A percentile compares a stretch with the other conserved stretches of the same genome.
Evolutionary conservation across 2,888 invertebrate genomes (phyloP).

Genomic region (Cantharis rufa): DNA sequence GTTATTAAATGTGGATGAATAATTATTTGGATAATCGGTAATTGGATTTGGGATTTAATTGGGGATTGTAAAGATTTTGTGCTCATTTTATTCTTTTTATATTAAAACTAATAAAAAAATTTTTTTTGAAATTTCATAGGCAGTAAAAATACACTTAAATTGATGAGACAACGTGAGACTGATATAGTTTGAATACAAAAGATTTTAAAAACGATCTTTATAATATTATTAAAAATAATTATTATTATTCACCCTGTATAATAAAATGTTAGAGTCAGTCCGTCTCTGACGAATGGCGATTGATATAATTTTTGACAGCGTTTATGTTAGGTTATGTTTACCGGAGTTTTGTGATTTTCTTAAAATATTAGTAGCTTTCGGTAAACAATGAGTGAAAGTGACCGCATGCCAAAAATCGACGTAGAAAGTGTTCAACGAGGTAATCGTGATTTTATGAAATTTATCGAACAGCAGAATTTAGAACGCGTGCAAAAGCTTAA

Average conservation of each 20-base stretch:
- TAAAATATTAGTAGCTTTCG: not conserved
- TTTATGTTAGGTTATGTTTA: not conserved
- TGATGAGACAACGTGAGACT: too few relatives aligned
- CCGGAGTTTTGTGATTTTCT: not conserved
- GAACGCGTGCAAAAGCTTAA: conserved; percentile 72
- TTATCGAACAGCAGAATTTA: conserved; percentile 76
- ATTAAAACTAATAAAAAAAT: too few relatives aligned
- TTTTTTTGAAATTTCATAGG: too few relatives aligned
- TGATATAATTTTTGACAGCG: not conserved
- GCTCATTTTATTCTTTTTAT: too few relatives aligned
- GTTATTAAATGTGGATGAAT: too few relatives aligned
- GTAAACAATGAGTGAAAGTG: conserved; percentile 47
- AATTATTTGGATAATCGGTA: too few relatives aligned
- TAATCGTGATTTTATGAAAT: conserved; percentile 78
- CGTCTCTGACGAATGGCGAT: not conserved
- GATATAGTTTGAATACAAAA: too few relatives aligned
- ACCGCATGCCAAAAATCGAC: conserved; percentile 63
- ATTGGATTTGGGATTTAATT: too few relatives aligned
- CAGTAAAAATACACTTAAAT: too few relatives aligned
- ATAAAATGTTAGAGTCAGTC: not conserved
- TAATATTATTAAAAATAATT: too few relatives aligned
- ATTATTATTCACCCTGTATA: not conserved
- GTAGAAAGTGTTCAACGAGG: conserved; percentile 60
- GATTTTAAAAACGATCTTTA: too few relatives aligned
- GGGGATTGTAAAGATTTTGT: too few relatives aligned